A percentile compares a stretch with the other conserved stretches of the same genome.
phyloP scores from a whole-genome alignment of 2,113 vertebrate species.

The Gracilinanus agilis region DNA sequence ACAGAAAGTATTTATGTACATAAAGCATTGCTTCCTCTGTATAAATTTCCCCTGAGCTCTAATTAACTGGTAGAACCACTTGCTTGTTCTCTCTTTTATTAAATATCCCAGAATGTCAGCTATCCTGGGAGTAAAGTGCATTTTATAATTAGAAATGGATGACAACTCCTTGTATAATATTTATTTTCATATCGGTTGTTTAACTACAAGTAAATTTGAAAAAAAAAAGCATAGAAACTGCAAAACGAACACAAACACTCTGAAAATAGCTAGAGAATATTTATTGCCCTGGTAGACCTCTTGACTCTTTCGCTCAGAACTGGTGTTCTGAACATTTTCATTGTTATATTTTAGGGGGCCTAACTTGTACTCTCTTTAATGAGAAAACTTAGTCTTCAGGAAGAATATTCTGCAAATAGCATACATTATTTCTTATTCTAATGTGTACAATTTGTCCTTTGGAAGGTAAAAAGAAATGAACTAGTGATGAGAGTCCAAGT shows the following conservation, averaged over 20 bases:
- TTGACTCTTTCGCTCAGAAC: background rate
- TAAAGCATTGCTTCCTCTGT: slow-evolving; percentile 63
- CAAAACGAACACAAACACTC: background rate
- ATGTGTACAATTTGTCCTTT: background rate
- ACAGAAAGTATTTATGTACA: slow-evolving; percentile 37
- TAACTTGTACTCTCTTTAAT: background rate
- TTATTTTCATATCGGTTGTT: background rate
- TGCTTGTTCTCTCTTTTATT: slow-evolving; percentile 58
- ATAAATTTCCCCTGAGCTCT: slow-evolving; percentile 76
- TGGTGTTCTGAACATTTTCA: background rate
- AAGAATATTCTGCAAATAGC: background rate
- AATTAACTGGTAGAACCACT: slow-evolving; percentile 77
- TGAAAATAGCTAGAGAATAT: background rate
- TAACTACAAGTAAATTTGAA: slow-evolving; percentile 61
- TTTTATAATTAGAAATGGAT: slow-evolving; percentile 38
- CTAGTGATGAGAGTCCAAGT: background rate
- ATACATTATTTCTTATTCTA: background rate
- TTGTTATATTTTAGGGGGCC: background rate
- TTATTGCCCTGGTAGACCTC: background rate
- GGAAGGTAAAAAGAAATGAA: background rate
- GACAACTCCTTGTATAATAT: background rate
- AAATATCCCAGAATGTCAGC: slow-evolving; percentile 73
- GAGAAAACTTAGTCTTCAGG: background rate
- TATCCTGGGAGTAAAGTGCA: slow-evolving; percentile 65
- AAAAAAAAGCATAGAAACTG: background rate